A percentile compares a stretch with the other conserved stretches of the same genome.
Conservation (phyloP, 2,888 invertebrate species). For the Cephalotes varians region DNA sequence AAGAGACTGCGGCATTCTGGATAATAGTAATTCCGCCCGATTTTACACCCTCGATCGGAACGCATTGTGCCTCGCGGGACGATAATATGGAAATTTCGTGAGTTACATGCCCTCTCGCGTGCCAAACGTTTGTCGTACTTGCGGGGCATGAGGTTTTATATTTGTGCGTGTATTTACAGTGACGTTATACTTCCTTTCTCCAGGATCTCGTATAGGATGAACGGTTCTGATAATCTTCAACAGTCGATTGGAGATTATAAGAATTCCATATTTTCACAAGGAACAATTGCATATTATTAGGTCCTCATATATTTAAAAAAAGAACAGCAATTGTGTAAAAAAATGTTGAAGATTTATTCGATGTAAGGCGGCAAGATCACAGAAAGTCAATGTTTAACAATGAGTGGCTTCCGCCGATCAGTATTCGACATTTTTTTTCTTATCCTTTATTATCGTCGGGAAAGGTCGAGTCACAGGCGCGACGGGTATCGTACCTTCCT, state of each 20-base stretch:
- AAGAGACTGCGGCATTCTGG: conserved; percentile 61
- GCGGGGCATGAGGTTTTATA: conserved; percentile 1
- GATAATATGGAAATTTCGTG: conserved; percentile 39
- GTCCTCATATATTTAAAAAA: neutral
- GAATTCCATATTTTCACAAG: neutral
- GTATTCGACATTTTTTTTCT: neutral
- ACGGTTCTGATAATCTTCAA: conserved; percentile 19
- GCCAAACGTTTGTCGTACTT: neutral
- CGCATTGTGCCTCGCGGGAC: conserved; percentile 6
- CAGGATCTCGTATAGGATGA: conserved; percentile 4
- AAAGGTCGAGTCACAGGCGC: conserved; percentile 64
- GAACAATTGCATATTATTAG: neutral
- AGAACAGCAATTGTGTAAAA: neutral
- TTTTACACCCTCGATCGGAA: conserved; percentile 43
- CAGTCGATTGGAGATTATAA: conserved; percentile 15
- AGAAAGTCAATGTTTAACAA: conserved; percentile 38
- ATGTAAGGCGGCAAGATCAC: conserved; percentile 19
- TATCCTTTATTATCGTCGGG: conserved; percentile 33
- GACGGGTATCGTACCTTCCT: conserved; percentile 59
- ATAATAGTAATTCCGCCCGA: conserved; percentile 64
- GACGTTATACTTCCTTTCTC: neutral
- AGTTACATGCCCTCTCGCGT: conserved; percentile 11
- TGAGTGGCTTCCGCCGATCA: conserved; percentile 31
- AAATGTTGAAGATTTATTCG: conserved; percentile 9
- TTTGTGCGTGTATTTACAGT: neutral